Conservation (phyloP, 2,797 vertebrate species). For the Podargus strigoides region DNA sequence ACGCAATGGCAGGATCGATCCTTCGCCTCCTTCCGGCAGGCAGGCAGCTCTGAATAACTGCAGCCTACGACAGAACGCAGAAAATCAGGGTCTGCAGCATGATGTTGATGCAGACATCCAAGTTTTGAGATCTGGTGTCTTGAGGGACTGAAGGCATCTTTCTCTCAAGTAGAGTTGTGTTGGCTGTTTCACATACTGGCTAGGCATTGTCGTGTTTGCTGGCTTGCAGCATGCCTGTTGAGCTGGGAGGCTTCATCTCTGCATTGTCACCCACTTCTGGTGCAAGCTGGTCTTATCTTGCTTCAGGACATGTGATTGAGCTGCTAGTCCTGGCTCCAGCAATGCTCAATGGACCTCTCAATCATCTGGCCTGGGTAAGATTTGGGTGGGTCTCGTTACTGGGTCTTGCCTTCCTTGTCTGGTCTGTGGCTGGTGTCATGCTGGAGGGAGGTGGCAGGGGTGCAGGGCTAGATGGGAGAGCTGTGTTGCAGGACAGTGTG, state of each 20-base stretch:
- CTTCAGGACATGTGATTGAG: accelerated
- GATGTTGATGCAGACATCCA: background rate
- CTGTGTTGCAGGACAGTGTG: background rate
- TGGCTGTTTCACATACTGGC: background rate
- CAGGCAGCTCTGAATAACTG: background rate
- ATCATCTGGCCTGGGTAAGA: background rate
- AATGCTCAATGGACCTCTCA: background rate
- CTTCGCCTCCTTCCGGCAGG: background rate
- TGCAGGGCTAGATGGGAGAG: accelerated
- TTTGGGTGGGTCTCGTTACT: background rate
- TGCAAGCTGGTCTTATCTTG: background rate
- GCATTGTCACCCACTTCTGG: background rate
- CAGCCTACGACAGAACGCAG: background rate
- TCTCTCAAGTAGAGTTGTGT: background rate
- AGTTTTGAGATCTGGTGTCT: background rate
- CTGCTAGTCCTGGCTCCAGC: background rate
- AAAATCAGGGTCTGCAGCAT: background rate
- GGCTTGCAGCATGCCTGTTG: background rate
- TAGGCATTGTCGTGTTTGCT: background rate
- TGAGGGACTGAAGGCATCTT: background rate
- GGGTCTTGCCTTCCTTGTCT: background rate
- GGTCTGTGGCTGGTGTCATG: accelerated
- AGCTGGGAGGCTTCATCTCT: background rate
- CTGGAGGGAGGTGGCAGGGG: background rate
- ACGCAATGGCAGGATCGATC: background rate